Evolutionary conservation across 2,113 vertebrate genomes (phyloP), one percentile per base, ranked within the genome.

Genomic region (Urocolius indicus): DNA sequence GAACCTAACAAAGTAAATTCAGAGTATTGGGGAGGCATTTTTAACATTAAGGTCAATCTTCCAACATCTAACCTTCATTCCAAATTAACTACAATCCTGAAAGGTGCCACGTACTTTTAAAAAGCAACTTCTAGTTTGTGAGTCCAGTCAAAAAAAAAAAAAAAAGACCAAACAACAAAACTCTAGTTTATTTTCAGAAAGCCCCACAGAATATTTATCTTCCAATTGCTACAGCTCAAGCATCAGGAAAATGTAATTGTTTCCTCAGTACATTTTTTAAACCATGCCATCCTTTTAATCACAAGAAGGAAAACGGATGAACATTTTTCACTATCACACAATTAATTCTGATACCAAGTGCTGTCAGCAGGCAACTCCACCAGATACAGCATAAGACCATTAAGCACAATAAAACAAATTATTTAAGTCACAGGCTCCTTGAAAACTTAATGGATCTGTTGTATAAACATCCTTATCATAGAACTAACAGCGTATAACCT

Each of bases 361-460:
- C 76, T 73, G 90, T 57, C 67, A 93, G 51, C 67, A 78, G 67
- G 55, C 74, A 93, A 45, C 26, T 52, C 65, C 76, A 85, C 45
- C 26, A 96, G 52, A 94, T 38, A 27, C 11, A 92, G 73, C 21
- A 34, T 24, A 87, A 89, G 21, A 55, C 73, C 92, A 97, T 79
- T 87, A 93, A 72, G 16, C 62, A 93, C 84, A 86, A 90, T 62
- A 92, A 97, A 97, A 91, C 38, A 91, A 95, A 94, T 89, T 2
- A 92, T 90, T 76, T 78, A 94, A 87, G 90, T 82, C 68, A 58
- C 57, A 90, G 3, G 21, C 20, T 41, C 78, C 90, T 51, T 81
- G 24, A 94, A 66, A 96, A 82, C 90, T 79, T 88, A 77, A 91
- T 88, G 52, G 46, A 55, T 68, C 92, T 85, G 79, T 68, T 89